Percentiles rank a stretch among this genome's conserved stretches.
Conservation (phyloP, 2,797 vertebrate species). For the Gallinago solitaria region DNA sequence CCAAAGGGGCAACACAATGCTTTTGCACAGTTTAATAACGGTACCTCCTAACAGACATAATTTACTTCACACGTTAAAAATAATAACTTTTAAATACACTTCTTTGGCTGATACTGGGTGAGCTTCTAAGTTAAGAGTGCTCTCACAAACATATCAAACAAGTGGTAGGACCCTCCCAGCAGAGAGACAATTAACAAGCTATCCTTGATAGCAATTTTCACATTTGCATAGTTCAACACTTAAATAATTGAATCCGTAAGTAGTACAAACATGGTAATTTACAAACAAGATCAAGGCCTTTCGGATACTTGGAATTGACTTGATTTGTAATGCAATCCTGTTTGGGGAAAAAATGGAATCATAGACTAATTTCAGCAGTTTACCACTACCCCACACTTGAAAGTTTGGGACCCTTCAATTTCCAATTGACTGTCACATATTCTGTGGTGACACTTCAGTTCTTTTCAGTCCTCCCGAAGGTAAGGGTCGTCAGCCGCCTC, state of each 20-base stretch:
- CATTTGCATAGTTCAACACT: slow-evolving; percentile 57
- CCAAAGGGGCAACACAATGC: background rate
- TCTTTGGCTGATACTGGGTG: slow-evolving; percentile 2
- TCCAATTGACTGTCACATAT: background rate
- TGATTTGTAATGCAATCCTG: background rate
- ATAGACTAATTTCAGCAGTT: background rate
- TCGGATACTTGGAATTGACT: background rate
- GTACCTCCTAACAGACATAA: background rate
- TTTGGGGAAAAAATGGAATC: background rate
- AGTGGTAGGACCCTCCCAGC: background rate
- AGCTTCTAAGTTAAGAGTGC: background rate
- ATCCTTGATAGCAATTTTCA: background rate
- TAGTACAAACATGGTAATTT: background rate
- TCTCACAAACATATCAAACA: background rate
- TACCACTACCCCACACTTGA: background rate
- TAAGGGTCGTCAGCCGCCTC: slow-evolving; percentile 84
- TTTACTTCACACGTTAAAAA: slow-evolving; percentile 2
- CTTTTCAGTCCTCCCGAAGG: slow-evolving; percentile 89
- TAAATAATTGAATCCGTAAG: slow-evolving; percentile 14
- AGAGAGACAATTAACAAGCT: background rate
- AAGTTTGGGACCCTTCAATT: background rate
- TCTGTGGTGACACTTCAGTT: background rate
- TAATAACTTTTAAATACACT: background rate
- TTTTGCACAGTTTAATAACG: background rate
- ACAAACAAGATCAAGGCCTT: background rate